Percentiles rank a stretch among this genome's conserved stretches.
phyloP scores from a whole-genome alignment of 1,140 invertebrate species.

The Oedothorax gibbosus region DNA sequence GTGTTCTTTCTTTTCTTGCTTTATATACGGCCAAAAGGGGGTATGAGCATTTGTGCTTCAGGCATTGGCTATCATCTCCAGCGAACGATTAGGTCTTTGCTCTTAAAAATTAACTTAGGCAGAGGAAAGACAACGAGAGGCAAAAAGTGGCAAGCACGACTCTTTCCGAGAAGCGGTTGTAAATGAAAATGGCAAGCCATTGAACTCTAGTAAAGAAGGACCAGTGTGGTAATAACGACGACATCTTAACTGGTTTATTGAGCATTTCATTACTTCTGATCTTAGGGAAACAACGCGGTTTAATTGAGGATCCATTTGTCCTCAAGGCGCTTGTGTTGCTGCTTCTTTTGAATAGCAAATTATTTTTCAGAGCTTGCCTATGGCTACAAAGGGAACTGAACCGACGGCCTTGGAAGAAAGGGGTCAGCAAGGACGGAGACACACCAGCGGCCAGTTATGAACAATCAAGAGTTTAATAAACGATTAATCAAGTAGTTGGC shows the following conservation, averaged over 20 bases:
- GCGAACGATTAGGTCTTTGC: constrained; percentile 46
- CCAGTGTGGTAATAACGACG: constrained; percentile 55
- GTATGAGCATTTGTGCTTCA: constrained; percentile 39
- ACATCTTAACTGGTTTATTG: constrained; percentile 61
- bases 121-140: neutral
- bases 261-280: constrained; percentile 60
- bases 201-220: constrained; percentile 54
- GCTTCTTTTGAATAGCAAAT: constrained; percentile 58
- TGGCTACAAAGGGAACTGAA: constrained; percentile 55
- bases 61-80: constrained; percentile 37
- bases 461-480: too few relatives aligned
- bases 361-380: constrained; percentile 46
- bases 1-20: constrained; percentile 27
- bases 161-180: constrained; percentile 57
- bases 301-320: constrained; percentile 56
- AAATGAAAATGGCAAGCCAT: constrained; percentile 59
- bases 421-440: constrained; percentile 33
- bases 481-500: too few relatives aligned
- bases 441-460: neutral
- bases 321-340: constrained; percentile 53
- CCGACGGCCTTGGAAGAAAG: constrained; percentile 57
- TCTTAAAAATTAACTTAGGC: constrained; percentile 59
- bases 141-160: constrained; percentile 52
- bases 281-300: constrained; percentile 59
- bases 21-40: constrained; percentile 37